phyloP scores from a whole-genome alignment of 1,140 invertebrate genomes.

The Metopolophium dirhodum region DNA sequence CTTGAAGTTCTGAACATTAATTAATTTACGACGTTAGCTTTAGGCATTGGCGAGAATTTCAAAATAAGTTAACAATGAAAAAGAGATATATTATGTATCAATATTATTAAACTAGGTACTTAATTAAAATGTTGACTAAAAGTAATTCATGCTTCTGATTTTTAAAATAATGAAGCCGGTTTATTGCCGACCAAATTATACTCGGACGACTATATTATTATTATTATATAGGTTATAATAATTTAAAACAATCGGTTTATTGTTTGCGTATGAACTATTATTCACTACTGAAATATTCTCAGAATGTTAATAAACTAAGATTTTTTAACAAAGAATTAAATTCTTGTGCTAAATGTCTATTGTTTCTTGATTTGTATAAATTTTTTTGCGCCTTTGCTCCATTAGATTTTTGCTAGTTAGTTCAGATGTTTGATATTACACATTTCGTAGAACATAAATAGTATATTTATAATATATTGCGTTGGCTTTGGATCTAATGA shows the following conservation, averaged over 20 bases:
- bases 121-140: slow-evolving; percentile 7
- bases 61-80: neutral
- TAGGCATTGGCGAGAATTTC: neutral
- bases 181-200: neutral
- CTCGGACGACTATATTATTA: neutral
- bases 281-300: neutral
- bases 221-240: neutral
- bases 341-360: neutral
- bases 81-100: neutral
- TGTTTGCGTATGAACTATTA: neutral
- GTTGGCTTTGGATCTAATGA: neutral
- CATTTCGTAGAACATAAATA: neutral
- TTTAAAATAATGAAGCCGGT: no score
- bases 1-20: neutral
- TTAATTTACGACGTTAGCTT: neutral
- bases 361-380: neutral
- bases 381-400: neutral
- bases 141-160: neutral
- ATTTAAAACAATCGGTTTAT: slow-evolving; percentile 9
- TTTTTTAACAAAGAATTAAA: neutral
- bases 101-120: neutral
- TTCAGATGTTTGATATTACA: neutral
- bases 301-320: slow-evolving; percentile 23
- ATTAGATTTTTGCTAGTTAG: neutral
- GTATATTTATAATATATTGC: neutral